Percentiles rank a stretch among this genome's conserved stretches.
phyloP scores from a whole-genome alignment of 2,113 vertebrate species.

The Phrynosoma platyrhinos region DNA sequence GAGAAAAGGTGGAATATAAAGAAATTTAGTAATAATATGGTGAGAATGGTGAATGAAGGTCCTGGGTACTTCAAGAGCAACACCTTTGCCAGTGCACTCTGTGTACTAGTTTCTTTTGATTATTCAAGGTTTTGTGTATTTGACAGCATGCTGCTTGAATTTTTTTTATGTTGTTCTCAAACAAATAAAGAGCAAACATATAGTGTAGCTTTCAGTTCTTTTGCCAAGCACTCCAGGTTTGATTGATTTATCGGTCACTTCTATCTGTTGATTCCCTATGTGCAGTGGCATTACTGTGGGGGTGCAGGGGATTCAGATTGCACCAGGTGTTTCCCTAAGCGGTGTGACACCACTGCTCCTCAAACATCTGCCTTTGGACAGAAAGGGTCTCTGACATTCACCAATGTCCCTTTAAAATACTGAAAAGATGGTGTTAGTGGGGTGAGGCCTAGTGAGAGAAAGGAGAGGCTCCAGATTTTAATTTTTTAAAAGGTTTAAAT shows the following conservation, averaged over 20 bases:
- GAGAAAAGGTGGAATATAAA: too few species aligned
- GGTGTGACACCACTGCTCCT: too few species aligned
- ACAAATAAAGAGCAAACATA: neutral
- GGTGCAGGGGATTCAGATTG: too few species aligned
- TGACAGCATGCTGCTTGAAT: neutral
- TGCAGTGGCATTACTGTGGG: too few species aligned
- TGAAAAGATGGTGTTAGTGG: too few species aligned
- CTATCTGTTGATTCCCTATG: neutral
- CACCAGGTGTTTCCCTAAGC: too few species aligned
- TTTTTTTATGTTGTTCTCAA: neutral
- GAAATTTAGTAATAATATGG: too few species aligned
- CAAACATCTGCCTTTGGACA: too few species aligned
- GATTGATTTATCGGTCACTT: neutral
- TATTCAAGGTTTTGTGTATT: neutral
- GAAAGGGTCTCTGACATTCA: too few species aligned
- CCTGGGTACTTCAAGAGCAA: neutral
- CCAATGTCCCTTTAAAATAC: too few species aligned
- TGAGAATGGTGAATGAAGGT: conserved; percentile 1
- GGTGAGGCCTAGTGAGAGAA: neutral
- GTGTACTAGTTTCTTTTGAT: conserved; percentile 32
- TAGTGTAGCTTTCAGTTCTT: neutral
- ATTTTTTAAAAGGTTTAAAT: too few species aligned
- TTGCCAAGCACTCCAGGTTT: neutral
- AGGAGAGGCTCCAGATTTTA: too few species aligned
- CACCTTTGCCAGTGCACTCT: conserved; percentile 36